Conservation (phyloP, 2,797 vertebrate genomes). For the Coccyzus lansbergi region DNA sequence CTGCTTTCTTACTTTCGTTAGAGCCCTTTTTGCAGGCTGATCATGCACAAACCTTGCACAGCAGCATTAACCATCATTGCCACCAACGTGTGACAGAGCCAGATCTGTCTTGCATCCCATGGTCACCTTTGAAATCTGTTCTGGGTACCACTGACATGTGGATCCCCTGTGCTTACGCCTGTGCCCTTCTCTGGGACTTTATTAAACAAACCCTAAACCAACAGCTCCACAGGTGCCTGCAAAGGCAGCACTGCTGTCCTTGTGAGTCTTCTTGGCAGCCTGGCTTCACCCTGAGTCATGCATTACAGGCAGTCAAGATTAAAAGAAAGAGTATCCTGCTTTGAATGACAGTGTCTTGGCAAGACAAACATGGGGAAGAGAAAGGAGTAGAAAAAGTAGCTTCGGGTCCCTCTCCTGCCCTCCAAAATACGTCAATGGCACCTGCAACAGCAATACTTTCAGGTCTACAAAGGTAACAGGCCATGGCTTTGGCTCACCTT, state of each 20-base stretch:
- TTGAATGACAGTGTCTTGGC: background rate
- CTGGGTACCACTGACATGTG: rapidly evolving
- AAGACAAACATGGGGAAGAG: background rate
- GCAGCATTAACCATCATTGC: background rate
- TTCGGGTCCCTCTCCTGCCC: background rate
- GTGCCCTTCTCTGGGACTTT: background rate
- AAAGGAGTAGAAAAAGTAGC: background rate
- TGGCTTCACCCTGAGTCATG: background rate
- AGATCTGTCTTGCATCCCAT: background rate
- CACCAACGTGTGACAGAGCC: background rate
- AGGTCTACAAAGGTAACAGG: background rate
- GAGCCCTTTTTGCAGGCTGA: background rate
- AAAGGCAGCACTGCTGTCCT: background rate
- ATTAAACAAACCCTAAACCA: background rate
- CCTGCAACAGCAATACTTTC: background rate
- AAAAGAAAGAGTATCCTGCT: background rate
- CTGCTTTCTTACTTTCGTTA: background rate
- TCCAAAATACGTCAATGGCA: background rate
- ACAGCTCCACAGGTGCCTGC: background rate
- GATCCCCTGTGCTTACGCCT: background rate
- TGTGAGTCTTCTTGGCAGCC: background rate
- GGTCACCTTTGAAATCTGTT: background rate
- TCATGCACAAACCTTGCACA: background rate
- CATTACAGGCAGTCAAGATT: rapidly evolving
- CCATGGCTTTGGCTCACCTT: background rate